phyloP scores from a whole-genome alignment of 2,113 vertebrate species.

The Oryzias melastigma region DNA sequence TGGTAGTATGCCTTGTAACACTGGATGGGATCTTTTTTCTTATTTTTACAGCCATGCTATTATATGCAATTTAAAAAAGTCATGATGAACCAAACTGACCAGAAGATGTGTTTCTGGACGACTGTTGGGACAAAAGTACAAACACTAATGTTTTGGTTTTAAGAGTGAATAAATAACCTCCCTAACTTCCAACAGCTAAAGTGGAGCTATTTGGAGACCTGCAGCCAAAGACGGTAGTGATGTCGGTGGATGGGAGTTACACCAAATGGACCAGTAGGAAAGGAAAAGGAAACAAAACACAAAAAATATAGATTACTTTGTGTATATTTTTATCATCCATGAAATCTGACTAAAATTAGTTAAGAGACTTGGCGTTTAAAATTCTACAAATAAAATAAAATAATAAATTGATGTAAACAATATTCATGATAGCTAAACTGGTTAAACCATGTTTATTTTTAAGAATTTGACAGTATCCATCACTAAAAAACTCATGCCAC shows the following conservation, averaged over 20 bases:
- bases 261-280: constrained; percentile 41
- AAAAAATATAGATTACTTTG: constrained; percentile 13
- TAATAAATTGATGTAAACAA: too few relatives aligned
- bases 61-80: constrained; percentile 29
- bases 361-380: too few relatives aligned
- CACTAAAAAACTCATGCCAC: too few relatives aligned
- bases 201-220: constrained; percentile 61
- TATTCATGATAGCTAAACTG: too few relatives aligned
- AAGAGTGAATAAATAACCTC: constrained; percentile 59
- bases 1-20: constrained; percentile 37
- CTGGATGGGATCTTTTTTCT: constrained; percentile 28
- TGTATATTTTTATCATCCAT: too few relatives aligned
- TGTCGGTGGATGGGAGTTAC: constrained; percentile 46
- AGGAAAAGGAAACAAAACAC: constrained; percentile 20
- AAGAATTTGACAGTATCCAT: too few relatives aligned
- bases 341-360: too few relatives aligned
- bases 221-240: constrained; percentile 40
- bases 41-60: constrained; percentile 26
- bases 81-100: constrained; percentile 26
- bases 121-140: constrained; percentile 41
- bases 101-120: constrained; percentile 28
- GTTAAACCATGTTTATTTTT: too few relatives aligned
- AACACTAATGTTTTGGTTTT: constrained; percentile 45
- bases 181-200: constrained; percentile 52
- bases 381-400: too few relatives aligned